Evolutionary conservation across 1,140 invertebrate genomes (phyloP).

Genomic region (Thaumatotibia leucotreta): DNA sequence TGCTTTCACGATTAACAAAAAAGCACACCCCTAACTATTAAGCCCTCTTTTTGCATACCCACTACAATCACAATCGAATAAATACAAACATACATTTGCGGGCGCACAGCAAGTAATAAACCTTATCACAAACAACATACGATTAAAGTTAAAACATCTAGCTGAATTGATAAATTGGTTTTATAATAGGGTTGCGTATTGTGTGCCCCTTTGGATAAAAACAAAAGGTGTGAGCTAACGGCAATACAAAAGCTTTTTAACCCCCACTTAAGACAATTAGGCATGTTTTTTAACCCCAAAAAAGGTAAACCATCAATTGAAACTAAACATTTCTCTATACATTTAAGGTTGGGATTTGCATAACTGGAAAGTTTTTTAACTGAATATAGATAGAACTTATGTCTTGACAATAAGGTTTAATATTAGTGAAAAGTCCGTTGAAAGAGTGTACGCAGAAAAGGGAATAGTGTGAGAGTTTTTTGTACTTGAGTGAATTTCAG

Average conservation of each 20-base stretch:
- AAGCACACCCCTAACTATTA: background rate
- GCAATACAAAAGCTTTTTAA: slow-evolving; percentile 25
- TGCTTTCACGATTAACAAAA: background rate
- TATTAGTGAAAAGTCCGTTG: too few species aligned
- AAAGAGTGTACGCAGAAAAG: too few species aligned
- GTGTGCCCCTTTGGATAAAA: slow-evolving; percentile 19
- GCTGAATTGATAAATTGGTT: background rate
- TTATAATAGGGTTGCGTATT: background rate
- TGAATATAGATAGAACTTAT: too few species aligned
- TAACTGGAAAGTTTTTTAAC: too few species aligned
- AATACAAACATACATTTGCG: background rate
- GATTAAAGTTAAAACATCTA: background rate
- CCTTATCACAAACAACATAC: background rate
- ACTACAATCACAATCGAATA: background rate
- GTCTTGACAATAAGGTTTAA: too few species aligned
- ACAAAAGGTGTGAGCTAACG: slow-evolving; percentile 29
- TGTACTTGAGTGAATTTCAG: background rate
- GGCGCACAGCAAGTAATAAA: background rate
- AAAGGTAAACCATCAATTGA: background rate
- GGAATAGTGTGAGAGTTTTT: background rate
- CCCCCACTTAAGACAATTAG: slow-evolving; percentile 43
- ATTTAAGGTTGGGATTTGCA: background rate
- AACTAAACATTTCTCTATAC: background rate
- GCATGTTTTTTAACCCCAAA: slow-evolving; percentile 25
- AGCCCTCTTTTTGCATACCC: background rate